Evolutionary conservation across 2,113 vertebrate species (phyloP), one percentile per base, ranked within the genome.

Genomic region (Notothenia rossii): DNA sequence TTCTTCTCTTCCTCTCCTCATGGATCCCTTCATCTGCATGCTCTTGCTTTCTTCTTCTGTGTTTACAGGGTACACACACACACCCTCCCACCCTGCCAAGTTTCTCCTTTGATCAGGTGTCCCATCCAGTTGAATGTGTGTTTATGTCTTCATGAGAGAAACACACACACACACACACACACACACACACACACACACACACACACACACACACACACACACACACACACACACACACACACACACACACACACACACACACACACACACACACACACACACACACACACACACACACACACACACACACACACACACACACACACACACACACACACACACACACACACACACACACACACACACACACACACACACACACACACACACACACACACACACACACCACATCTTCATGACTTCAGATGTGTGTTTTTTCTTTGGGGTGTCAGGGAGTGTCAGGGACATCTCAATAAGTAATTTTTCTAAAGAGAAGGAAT

Each of bases 41-140:
- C 49, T 22, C 50, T 9, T 53, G 33, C 48, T 25, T 56, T 67
- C 61, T 36, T 14, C n/a, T 25, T 45, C 78, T 68, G 63, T 62
- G 29, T 73, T 79, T 72, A 65, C n/a, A 64, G 13, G 49, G 1
- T 3, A 36, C n/a, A 49, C 56, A 48, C 55, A 48, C 40, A 36
- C 70, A 2, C 22, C 40, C 43, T 17, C 40, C 50, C 63, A 10
- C 68, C 36, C 36, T 75, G 72, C 58, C 72, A 72, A 25, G 15
- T 54, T 46, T 59, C 20, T 48, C 45, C 70, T 88, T 77, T 84
- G 79, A 90, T 86, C 77, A 49, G 9, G 49, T 58, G 62, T 77
- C 69, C 54, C 70, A 25, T 75, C 55, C 60, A 55, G 15, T 74
- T 33, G 76, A 45, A 50, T 83, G 72, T 75, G 14, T 72, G 67